phyloP scores from a whole-genome alignment of 2,888 invertebrate species.

The Drosophila paramelanica region DNA sequence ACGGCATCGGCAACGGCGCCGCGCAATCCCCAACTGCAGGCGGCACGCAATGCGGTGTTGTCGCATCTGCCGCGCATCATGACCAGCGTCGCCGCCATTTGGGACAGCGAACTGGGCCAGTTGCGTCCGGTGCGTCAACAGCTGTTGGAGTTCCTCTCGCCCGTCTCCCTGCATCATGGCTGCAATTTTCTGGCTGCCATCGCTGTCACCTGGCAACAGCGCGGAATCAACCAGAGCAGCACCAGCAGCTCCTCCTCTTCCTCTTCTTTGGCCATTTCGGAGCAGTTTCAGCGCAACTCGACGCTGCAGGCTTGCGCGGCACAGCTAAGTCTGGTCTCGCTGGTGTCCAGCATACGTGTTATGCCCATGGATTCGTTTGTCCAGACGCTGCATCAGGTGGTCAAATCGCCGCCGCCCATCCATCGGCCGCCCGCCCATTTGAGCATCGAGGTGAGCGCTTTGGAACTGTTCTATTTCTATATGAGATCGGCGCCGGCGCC shows the following conservation, averaged over 20 bases:
- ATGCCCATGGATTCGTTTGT: constrained; percentile 94
- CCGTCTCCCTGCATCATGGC: constrained; percentile 93
- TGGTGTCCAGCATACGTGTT: constrained; percentile 92
- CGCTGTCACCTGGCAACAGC: constrained; percentile 94
- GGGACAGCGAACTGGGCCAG: constrained; percentile 90
- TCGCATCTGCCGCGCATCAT: constrained; percentile 93
- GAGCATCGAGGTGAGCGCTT: constrained; percentile 91
- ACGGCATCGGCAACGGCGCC: constrained; percentile 77
- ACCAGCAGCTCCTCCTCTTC: constrained; percentile 71
- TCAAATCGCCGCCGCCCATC: constrained; percentile 90
- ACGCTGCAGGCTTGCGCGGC: constrained; percentile 87
- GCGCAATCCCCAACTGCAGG: constrained; percentile 82
- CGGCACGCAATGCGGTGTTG: constrained; percentile 90
- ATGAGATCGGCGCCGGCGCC: constrained; percentile 89
- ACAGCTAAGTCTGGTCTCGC: constrained; percentile 91
- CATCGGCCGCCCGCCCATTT: constrained; percentile 87
- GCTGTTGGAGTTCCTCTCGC: constrained; percentile 92
- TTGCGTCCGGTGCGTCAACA: constrained; percentile 89
- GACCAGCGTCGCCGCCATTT: constrained; percentile 91
- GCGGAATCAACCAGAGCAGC: constrained; percentile 84
- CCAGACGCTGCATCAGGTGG: constrained; percentile 92
- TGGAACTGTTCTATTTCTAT: constrained; percentile 92
- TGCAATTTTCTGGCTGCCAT: constrained; percentile 92
- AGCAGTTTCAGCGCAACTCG: constrained; percentile 83
- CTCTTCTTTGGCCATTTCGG: constrained; percentile 67